These are phyloP conservation scores for Ostrea edulis DNA, from an alignment of 1,140 invertebrate genomes.

Conservation along the genomic window DNA sequence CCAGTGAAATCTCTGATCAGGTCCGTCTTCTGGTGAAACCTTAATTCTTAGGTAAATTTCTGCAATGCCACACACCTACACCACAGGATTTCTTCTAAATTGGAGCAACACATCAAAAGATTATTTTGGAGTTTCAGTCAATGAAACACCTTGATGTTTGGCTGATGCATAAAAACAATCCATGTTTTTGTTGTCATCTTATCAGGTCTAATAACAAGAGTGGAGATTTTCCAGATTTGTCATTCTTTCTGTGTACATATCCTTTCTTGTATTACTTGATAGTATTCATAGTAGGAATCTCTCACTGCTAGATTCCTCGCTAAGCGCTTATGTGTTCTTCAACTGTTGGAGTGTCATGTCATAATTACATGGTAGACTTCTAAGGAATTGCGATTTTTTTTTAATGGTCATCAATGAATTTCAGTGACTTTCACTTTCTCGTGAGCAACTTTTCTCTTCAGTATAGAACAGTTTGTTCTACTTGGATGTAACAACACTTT, in stretches of 20 bases:
- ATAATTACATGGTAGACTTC: slow-evolving; percentile 56
- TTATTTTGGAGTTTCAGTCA: slow-evolving; percentile 74
- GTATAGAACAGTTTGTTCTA: no score
- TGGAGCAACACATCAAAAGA: slow-evolving; percentile 62
- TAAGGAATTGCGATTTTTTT: slow-evolving; percentile 54
- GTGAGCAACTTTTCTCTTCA: no score
- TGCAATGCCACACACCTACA: slow-evolving; percentile 52
- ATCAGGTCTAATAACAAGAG: slow-evolving; percentile 50
- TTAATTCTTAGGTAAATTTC: slow-evolving; percentile 56
- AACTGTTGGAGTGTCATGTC: slow-evolving; percentile 41
- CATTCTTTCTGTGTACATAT: slow-evolving; percentile 48
- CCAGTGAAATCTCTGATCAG: slow-evolving; percentile 53
- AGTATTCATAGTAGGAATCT: slow-evolving; percentile 37
- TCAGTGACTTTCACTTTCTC: no score
- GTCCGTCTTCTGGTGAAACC: slow-evolving; percentile 36
- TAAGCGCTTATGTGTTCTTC: slow-evolving; percentile 50
- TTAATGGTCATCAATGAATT: slow-evolving; percentile 28
- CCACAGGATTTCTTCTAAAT: slow-evolving; percentile 60
- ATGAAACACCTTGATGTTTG: slow-evolving; percentile 42
- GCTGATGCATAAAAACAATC: slow-evolving; percentile 62
- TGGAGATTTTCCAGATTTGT: slow-evolving; percentile 43
- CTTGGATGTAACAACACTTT: no score
- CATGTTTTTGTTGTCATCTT: slow-evolving; percentile 55
- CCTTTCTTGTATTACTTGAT: slow-evolving; percentile 56
- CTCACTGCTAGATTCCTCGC: slow-evolving; percentile 38